phyloP scores from a whole-genome alignment of 1,140 invertebrate genomes.

The Sipha flava region DNA sequence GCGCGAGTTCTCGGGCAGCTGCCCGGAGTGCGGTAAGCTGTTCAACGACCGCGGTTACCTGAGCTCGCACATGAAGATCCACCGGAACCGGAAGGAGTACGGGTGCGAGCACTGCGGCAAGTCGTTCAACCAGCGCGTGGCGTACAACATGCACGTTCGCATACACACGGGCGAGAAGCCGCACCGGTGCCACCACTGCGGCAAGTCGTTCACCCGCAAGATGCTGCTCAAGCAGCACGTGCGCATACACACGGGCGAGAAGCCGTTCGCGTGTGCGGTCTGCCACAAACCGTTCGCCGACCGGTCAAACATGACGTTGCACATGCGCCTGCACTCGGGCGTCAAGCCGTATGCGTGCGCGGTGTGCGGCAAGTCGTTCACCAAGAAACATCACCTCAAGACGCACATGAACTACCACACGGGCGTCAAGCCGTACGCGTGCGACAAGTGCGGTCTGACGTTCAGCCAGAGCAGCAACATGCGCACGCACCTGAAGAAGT shows the following conservation, averaged over 20 bases:
- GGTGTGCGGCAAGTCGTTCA: constrained; percentile 76
- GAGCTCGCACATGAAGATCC: constrained; percentile 42
- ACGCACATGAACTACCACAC: constrained; percentile 58
- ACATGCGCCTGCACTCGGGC: constrained; percentile 66
- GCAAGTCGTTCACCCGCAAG: constrained; percentile 76
- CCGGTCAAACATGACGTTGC: constrained; percentile 70
- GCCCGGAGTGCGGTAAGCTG: constrained; percentile 52
- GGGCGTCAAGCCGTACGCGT: constrained; percentile 47
- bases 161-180: constrained; percentile 76
- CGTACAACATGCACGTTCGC: constrained; percentile 66
- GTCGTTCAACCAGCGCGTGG: constrained; percentile 66
- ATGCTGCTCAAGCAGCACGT: constrained; percentile 71
- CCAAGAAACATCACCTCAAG: constrained; percentile 70
- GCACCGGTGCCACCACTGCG: constrained; percentile 73
- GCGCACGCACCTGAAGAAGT: constrained; percentile 40
- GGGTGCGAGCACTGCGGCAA: constrained; percentile 51
- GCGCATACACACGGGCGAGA: constrained; percentile 66
- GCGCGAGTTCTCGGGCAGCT: constrained; percentile 46
- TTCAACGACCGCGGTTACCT: constrained; percentile 48
- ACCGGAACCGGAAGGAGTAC: constrained; percentile 44
- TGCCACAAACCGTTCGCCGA: constrained; percentile 70
- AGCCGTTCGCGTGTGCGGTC: constrained; percentile 61
- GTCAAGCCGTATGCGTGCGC: constrained; percentile 80
- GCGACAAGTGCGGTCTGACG: constrained; percentile 48
- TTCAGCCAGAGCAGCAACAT: constrained; percentile 46